Percentiles rank a stretch among this genome's conserved stretches.
phyloP scores from a whole-genome alignment of 2,113 vertebrate genomes.

The Clarias gariepinus region DNA sequence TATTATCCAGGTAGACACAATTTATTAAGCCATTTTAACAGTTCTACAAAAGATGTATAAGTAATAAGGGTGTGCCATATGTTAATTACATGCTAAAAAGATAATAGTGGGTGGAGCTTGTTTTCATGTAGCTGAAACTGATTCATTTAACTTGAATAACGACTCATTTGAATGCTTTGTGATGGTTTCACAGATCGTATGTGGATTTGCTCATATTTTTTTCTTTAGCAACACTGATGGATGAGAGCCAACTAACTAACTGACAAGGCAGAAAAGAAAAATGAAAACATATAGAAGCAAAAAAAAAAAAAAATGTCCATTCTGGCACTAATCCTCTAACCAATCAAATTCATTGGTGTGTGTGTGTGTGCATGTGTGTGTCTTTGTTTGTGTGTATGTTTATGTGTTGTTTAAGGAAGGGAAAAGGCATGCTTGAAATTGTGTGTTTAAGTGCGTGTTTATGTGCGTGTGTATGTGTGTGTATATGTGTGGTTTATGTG shows the following conservation, averaged over 20 bases:
- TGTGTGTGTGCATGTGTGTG: not conserved
- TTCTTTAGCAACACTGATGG: not conserved
- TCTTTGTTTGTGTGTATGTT: constrained; percentile 46
- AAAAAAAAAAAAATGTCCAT: constrained; percentile 28
- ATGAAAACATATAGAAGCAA: not conserved
- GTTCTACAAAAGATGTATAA: not conserved
- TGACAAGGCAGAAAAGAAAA: not conserved
- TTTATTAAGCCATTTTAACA: not conserved
- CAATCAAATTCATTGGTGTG: constrained; percentile 28
- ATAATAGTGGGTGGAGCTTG: not conserved
- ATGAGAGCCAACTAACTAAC: not conserved
- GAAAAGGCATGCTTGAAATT: constrained; percentile 42
- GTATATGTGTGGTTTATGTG: constrained; percentile 70
- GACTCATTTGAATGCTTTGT: not conserved
- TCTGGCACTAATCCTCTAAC: constrained; percentile 12
- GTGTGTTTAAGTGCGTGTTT: constrained; percentile 30
- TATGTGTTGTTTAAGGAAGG: constrained; percentile 34
- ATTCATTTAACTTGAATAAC: not conserved
- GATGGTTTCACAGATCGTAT: too few relatives aligned
- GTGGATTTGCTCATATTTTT: not conserved
- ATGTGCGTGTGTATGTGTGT: constrained; percentile 69
- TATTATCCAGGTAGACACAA: not conserved
- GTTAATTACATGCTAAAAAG: not conserved
- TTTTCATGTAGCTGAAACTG: not conserved
- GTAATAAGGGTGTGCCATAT: not conserved